These are phyloP conservation scores for Margaritifera margaritifera DNA, from an alignment of 2,888 invertebrate species.

Conservation along the genomic window DNA sequence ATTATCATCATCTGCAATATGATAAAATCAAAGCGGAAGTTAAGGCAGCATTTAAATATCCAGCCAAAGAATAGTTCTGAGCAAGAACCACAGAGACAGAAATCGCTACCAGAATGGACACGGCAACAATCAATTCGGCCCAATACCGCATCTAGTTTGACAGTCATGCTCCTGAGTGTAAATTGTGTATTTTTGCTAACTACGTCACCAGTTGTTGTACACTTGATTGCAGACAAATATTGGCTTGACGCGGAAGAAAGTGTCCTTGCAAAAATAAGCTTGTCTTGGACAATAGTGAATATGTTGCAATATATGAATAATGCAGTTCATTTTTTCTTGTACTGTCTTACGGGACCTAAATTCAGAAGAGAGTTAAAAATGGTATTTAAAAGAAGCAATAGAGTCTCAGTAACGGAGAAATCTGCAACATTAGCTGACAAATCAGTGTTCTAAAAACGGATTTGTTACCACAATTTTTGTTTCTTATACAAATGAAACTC, in stretches of 20 bases:
- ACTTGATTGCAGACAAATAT: conserved; percentile 51
- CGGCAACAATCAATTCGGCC: not conserved
- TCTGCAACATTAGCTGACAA: no score
- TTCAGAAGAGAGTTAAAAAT: conserved; percentile 48
- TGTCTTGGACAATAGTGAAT: conserved; percentile 57
- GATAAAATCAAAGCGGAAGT: conserved; percentile 27
- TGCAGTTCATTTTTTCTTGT: conserved; percentile 58
- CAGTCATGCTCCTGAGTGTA: conserved; percentile 51
- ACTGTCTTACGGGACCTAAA: conserved; percentile 56
- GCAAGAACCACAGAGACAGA: not conserved
- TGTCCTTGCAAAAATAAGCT: conserved; percentile 36
- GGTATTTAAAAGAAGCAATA: conserved; percentile 27
- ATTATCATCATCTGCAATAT: conserved; percentile 53
- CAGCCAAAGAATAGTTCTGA: not conserved
- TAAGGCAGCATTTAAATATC: conserved; percentile 22
- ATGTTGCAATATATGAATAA: conserved; percentile 61
- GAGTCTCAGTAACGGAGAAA: not conserved
- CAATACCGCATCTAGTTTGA: conserved; percentile 21
- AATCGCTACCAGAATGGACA: not conserved
- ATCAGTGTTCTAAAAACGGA: no score
- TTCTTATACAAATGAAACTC: no score
- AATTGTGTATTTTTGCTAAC: conserved; percentile 54
- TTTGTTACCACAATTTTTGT: no score
- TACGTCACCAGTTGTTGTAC: conserved; percentile 57
- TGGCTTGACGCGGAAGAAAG: conserved; percentile 33